Conservation (phyloP, 2,888 invertebrate species). For the Priocnemis perturbator region DNA sequence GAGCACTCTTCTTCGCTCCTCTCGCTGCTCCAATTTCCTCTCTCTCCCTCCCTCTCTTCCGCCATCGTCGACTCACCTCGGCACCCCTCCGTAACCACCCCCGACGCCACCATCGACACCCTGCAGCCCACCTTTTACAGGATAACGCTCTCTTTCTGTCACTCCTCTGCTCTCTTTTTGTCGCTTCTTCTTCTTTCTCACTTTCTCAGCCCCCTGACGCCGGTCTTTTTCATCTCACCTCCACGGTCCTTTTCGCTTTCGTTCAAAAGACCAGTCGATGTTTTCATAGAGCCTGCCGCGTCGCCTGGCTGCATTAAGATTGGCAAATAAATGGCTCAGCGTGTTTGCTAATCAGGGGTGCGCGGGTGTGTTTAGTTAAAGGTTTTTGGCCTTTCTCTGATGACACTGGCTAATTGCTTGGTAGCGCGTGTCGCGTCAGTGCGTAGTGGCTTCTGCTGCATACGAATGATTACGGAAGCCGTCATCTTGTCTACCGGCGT, state of each 20-base stretch:
- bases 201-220: neutral
- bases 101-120: slow-evolving; percentile 26
- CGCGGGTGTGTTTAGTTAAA: no score
- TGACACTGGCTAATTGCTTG: no score
- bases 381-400: no score
- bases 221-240: slow-evolving; percentile 8
- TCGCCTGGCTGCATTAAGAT: slow-evolving; percentile 21
- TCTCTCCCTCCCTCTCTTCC: neutral
- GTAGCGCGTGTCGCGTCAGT: no score
- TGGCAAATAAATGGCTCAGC: no score
- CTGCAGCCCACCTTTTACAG: slow-evolving; percentile 14
- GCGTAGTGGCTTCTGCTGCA: no score
- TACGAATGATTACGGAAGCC: no score
- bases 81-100: slow-evolving; percentile 12
- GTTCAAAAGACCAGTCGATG: slow-evolving; percentile 55
- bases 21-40: slow-evolving; percentile 1
- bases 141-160: slow-evolving; percentile 36
- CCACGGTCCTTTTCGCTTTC: slow-evolving; percentile 12
- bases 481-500: no score
- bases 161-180: slow-evolving; percentile 27
- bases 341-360: no score
- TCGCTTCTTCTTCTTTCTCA: slow-evolving; percentile 23
- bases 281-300: slow-evolving; percentile 49
- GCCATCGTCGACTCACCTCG: slow-evolving; percentile 1
- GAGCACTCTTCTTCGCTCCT: slow-evolving; percentile 3